Evolutionary conservation across 2,113 vertebrate genomes (phyloP).

Genomic region (Progne subis): DNA sequence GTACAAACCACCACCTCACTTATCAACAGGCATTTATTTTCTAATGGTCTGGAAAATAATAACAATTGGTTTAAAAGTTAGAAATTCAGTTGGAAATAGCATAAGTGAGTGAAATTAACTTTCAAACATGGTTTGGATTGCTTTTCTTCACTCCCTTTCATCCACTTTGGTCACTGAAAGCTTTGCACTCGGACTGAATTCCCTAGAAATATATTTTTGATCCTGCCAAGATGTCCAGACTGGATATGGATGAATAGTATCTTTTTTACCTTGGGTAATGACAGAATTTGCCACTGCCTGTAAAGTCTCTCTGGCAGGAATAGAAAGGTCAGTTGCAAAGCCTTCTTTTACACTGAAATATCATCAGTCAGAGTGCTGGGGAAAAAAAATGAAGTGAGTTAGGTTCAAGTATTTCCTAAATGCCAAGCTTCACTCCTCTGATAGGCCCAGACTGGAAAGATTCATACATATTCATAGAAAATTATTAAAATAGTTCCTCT

Average conservation of each 20-base stretch:
- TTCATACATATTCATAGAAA: neutral
- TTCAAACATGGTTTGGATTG: neutral
- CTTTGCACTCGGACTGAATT: neutral
- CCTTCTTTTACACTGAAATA: neutral
- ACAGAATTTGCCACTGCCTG: neutral
- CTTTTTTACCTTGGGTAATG: neutral
- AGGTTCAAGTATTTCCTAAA: neutral
- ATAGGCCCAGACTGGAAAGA: neutral
- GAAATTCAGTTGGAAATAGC: neutral
- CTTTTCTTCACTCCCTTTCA: neutral
- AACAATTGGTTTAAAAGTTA: neutral
- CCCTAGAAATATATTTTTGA: neutral
- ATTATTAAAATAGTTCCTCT: neutral
- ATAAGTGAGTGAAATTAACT: neutral
- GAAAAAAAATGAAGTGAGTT: neutral
- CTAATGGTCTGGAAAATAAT: neutral
- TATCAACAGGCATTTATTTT: neutral
- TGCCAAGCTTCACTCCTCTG: neutral
- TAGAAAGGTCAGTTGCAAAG: neutral
- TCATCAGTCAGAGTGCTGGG: neutral
- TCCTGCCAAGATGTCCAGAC: neutral
- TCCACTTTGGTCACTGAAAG: neutral
- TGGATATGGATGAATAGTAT: neutral
- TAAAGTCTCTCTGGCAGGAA: neutral
- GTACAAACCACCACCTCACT: neutral